Conservation (phyloP, 2,888 invertebrate species). For the Gastrophysa polygoni region DNA sequence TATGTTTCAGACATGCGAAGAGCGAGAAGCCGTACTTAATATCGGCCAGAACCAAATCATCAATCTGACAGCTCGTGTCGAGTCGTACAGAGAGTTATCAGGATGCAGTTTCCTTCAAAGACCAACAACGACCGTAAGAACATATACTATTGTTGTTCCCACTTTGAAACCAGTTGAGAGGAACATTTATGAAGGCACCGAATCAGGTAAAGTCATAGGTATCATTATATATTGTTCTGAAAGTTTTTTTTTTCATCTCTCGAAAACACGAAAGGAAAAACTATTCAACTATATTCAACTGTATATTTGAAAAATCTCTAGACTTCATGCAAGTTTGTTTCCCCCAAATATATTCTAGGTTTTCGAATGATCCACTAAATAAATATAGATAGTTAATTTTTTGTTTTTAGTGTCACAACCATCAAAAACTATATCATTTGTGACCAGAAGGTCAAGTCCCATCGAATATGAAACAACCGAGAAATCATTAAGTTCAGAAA, state of each 20-base stretch:
- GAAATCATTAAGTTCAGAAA: neutral
- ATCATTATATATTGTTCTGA: too few species aligned
- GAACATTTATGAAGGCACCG: constrained; percentile 7
- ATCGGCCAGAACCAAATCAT: constrained; percentile 80
- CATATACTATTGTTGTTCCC: constrained; percentile 45
- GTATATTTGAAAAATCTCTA: too few species aligned
- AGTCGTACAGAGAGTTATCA: constrained; percentile 63
- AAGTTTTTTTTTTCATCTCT: too few species aligned
- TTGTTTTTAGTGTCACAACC: neutral
- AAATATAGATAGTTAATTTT: too few species aligned
- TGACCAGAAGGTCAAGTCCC: neutral
- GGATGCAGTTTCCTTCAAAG: constrained; percentile 58
- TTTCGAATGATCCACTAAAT: too few species aligned
- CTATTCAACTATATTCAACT: too few species aligned
- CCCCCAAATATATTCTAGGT: too few species aligned
- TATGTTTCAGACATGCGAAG: constrained; percentile 70
- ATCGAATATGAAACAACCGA: neutral
- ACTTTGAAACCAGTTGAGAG: constrained; percentile 30
- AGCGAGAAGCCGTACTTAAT: constrained; percentile 74
- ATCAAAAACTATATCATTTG: neutral
- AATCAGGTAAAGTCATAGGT: constrained; percentile 16
- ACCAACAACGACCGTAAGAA: constrained; percentile 30
- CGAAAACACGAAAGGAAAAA: too few species aligned
- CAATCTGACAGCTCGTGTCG: constrained; percentile 69
- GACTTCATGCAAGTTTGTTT: too few species aligned